A percentile compares a stretch with the other conserved stretches of the same genome.
Conservation (phyloP, 2,888 invertebrate species). For the Mesopsocus fuscifrons region DNA sequence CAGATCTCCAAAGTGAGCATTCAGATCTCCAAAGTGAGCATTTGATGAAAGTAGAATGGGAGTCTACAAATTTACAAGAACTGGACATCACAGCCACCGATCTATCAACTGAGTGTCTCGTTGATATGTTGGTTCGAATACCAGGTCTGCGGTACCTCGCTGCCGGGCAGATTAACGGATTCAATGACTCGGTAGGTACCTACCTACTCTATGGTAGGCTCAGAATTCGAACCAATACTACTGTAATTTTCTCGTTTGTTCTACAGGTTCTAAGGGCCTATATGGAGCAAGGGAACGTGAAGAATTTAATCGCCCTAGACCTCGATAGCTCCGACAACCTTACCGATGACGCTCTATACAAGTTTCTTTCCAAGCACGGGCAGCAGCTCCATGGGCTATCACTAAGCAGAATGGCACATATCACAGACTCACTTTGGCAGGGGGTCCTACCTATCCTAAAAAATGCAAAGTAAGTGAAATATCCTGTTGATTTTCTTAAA, state of each 20-base stretch:
- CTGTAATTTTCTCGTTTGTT: no score
- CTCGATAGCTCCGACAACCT: conserved; percentile 91
- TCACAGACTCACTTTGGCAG: conserved; percentile 97
- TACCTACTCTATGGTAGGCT: no score
- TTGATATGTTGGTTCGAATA: conserved; percentile 76
- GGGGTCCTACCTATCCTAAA: conserved; percentile 78
- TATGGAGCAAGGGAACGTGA: conserved; percentile 62
- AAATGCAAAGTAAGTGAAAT: conserved; percentile 73
- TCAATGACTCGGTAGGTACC: conserved; percentile 64
- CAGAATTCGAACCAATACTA: background rate
- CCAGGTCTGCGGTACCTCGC: conserved; percentile 75
- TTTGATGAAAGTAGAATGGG: conserved; percentile 96
- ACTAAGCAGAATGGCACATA: conserved; percentile 90
- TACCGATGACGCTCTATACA: conserved; percentile 78
- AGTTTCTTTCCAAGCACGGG: conserved; percentile 80
- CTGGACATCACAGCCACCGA: conserved; percentile 96
- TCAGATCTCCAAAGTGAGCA: conserved; percentile 75
- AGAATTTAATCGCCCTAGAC: conserved; percentile 70
- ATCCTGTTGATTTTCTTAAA: no score
- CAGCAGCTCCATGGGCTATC: conserved; percentile 72
- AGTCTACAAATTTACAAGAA: conserved; percentile 84
- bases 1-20: conserved; percentile 19
- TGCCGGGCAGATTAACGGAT: conserved; percentile 94
- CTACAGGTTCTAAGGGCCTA: conserved; percentile 64
- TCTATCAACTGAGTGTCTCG: conserved; percentile 78